Evolutionary conservation across 1,140 invertebrate genomes (phyloP), one percentile per base, ranked within the genome.

Genomic region (Ceratina calcarata): DNA sequence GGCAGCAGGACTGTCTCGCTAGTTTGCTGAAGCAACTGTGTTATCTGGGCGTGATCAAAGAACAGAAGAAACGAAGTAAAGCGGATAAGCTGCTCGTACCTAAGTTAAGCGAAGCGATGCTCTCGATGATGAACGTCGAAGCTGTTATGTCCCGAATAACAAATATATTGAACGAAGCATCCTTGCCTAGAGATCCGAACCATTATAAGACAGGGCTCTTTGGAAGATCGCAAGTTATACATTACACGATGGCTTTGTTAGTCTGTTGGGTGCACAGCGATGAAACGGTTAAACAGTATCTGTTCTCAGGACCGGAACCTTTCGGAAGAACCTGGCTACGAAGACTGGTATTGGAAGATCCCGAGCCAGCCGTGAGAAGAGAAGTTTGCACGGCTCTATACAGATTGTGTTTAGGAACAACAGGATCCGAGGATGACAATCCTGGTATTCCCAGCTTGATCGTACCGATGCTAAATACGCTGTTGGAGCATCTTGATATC

Each of bases 1-100:
- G 98, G 98, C 96, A 97, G 72, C 98, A 98, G 91, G 98, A 99
- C 88, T 98, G 98, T 90, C 93, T 99, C 13, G 97, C 97, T 0
- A 96, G 96, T 85, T 91, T 99, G 15, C 89, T 99, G 18, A 97
- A 97, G 85, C 93, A 98, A 73, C 91, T 99, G 22, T 98, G 96
- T 91, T 95, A 97, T 78, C 95, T 98, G 62, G 97, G 98, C 0
- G 96, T 98, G 4, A 90, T 91, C 3, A 90, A 86, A 51, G 94
- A 96, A 72, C 93, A 93, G 61, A 89, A 93, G 20, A 93, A 94
- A 74, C 87, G 92, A 18, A 89, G 87, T 7, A 93, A 93, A 69
- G 90, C 91, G 0, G 96, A 96, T 72, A 96, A 96, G 69, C 92
- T 96, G 27, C 88, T 95, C 0, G 93, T 96, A 67, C 95, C 95